A percentile compares a stretch with the other conserved stretches of the same genome.
phyloP scores from a whole-genome alignment of 2,113 vertebrate genomes.

The Oryzias melastigma region DNA sequence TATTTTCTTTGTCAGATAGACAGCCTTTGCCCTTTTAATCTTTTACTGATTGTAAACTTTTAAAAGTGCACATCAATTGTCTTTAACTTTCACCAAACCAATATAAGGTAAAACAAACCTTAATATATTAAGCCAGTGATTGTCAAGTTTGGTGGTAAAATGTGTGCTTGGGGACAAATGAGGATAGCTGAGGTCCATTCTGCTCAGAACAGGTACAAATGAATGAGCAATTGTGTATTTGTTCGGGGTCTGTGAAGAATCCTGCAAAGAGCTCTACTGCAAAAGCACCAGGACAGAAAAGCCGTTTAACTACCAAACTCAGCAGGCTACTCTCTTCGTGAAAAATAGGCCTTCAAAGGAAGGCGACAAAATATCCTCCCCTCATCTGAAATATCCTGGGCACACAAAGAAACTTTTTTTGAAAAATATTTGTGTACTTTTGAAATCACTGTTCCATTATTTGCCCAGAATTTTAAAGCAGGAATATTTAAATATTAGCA shows the following conservation, averaged over 20 bases:
- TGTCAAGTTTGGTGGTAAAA: conserved; percentile 34
- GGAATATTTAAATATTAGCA: too few relatives aligned
- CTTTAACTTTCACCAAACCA: conserved; percentile 40
- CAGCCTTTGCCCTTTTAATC: not conserved
- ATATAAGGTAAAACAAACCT: conserved; percentile 27
- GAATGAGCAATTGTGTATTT: conserved; percentile 32
- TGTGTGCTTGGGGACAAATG: conserved; percentile 41
- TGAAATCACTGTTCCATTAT: too few relatives aligned
- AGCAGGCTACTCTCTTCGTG: not conserved
- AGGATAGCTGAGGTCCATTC: conserved; percentile 25
- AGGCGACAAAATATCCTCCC: not conserved
- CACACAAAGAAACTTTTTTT: not conserved
- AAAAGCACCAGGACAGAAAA: conserved; percentile 13
- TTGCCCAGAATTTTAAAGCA: too few relatives aligned
- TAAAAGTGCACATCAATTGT: conserved; percentile 24
- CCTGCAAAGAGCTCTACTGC: conserved; percentile 46
- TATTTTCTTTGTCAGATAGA: not conserved
- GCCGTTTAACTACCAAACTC: conserved; percentile 1
- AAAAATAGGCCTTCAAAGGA: not conserved
- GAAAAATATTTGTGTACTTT: too few relatives aligned
- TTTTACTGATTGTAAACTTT: conserved; percentile 5
- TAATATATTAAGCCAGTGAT: conserved; percentile 38
- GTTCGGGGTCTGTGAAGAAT: conserved; percentile 36
- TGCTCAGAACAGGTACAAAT: conserved; percentile 36
- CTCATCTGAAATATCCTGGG: not conserved